phyloP scores from a whole-genome alignment of 2,888 invertebrate genomes.

The Diadegma fenestrale region DNA sequence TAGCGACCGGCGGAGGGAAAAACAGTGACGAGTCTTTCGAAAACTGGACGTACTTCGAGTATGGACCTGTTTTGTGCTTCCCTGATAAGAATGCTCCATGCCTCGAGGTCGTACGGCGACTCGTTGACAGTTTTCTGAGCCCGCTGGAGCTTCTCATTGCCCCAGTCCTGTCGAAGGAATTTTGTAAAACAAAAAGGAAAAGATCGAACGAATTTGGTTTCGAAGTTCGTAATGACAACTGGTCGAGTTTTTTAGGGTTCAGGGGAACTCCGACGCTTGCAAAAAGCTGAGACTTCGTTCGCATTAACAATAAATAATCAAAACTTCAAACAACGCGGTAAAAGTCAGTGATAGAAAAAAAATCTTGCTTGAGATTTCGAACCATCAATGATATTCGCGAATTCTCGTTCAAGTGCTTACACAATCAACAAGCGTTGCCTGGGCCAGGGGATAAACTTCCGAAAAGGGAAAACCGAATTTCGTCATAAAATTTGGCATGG shows the following conservation, averaged over 20 bases:
- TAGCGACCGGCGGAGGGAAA: slow-evolving; percentile 99
- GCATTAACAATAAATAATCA: not conserved
- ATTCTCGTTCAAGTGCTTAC: not conserved
- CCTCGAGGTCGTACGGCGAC: slow-evolving; percentile 97
- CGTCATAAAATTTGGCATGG: no score
- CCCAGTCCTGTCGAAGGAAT: slow-evolving; percentile 90
- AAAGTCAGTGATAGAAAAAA: no score
- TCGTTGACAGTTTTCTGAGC: slow-evolving; percentile 95
- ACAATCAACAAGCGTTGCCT: not conserved
- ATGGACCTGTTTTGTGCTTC: slow-evolving; percentile 96
- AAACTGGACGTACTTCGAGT: slow-evolving; percentile 95
- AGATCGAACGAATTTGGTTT: not conserved
- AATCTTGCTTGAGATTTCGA: no score
- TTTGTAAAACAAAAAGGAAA: not conserved
- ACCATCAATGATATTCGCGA: no score
- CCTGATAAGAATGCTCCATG: slow-evolving; percentile 97
- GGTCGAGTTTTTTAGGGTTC: not conserved
- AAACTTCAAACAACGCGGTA: no score
- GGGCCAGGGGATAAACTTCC: no score
- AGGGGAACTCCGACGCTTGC: not conserved
- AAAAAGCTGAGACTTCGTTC: no score
- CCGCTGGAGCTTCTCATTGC: slow-evolving; percentile 92
- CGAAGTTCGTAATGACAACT: not conserved
- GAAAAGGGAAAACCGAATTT: no score
- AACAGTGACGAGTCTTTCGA: slow-evolving; percentile 96